Percentiles rank a stretch among this genome's conserved stretches.
Conservation (phyloP, 2,113 vertebrate species). For the Tragelaphus imberbis region DNA sequence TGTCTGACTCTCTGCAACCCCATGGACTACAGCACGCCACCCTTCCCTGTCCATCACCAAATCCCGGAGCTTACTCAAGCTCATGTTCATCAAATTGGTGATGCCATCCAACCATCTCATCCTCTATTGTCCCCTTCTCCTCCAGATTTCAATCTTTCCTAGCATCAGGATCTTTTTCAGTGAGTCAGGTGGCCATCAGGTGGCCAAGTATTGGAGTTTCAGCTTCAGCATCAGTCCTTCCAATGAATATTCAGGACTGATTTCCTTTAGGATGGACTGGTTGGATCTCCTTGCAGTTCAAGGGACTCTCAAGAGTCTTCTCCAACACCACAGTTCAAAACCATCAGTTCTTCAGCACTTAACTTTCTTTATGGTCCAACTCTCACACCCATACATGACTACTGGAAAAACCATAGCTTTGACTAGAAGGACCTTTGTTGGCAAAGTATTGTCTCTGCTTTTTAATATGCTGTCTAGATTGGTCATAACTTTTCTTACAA, state of each 20-base stretch:
- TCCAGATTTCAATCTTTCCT: fast-evolving
- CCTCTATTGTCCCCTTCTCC: neutral
- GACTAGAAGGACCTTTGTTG: neutral
- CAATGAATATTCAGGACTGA: neutral
- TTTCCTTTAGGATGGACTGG: neutral
- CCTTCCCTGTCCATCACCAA: neutral
- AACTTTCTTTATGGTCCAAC: neutral
- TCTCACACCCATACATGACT: neutral
- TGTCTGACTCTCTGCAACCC: neutral
- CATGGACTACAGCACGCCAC: neutral
- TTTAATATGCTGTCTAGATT: neutral
- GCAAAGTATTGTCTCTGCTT: neutral
- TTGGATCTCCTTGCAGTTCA: neutral
- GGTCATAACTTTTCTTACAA: neutral
- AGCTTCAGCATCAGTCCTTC: neutral
- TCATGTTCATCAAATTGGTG: neutral
- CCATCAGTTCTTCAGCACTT: neutral
- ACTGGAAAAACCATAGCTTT: neutral
- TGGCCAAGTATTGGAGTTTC: neutral
- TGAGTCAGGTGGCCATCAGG: neutral
- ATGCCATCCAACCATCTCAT: neutral
- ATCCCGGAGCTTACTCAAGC: neutral
- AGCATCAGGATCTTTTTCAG: neutral
- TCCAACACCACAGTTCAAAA: neutral
- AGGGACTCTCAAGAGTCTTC: neutral